Percentiles rank a stretch among this genome's conserved stretches.
phyloP scores from a whole-genome alignment of 2,113 vertebrate species.

The Lanius collurio region DNA sequence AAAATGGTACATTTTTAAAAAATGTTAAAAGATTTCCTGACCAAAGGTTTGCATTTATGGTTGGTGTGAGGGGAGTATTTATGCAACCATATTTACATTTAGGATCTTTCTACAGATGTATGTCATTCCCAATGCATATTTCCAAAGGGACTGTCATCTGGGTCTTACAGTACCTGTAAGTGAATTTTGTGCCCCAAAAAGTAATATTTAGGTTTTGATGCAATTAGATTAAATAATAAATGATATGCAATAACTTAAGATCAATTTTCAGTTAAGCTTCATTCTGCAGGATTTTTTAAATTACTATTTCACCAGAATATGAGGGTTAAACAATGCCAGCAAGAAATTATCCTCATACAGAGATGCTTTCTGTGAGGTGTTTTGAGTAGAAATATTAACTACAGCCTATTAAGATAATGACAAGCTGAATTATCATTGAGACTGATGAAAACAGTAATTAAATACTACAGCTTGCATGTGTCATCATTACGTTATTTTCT shows the following conservation, averaged over 20 bases:
- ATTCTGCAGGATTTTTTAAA: neutral
- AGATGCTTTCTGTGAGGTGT: neutral
- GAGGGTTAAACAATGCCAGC: neutral
- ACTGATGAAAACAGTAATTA: constrained; percentile 33
- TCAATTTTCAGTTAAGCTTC: neutral
- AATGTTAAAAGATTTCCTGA: neutral
- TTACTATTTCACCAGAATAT: neutral
- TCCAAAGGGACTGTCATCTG: neutral
- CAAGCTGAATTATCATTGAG: neutral
- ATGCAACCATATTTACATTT: neutral
- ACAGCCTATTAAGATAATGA: neutral
- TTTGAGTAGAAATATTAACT: neutral
- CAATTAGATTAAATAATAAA: neutral
- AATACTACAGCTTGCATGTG: neutral
- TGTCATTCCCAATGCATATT: fast-evolving
- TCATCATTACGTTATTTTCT: constrained; percentile 1
- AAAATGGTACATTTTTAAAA: neutral
- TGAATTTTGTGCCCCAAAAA: neutral
- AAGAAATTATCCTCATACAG: neutral
- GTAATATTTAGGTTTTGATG: neutral
- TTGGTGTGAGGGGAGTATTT: neutral
- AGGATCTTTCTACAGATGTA: neutral
- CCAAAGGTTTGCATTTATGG: neutral
- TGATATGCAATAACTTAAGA: neutral
- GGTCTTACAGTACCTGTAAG: neutral